These are phyloP conservation scores for Caenorhabditis becei DNA, from an alignment of 2,888 invertebrate genomes.

Conservation along the genomic window DNA sequence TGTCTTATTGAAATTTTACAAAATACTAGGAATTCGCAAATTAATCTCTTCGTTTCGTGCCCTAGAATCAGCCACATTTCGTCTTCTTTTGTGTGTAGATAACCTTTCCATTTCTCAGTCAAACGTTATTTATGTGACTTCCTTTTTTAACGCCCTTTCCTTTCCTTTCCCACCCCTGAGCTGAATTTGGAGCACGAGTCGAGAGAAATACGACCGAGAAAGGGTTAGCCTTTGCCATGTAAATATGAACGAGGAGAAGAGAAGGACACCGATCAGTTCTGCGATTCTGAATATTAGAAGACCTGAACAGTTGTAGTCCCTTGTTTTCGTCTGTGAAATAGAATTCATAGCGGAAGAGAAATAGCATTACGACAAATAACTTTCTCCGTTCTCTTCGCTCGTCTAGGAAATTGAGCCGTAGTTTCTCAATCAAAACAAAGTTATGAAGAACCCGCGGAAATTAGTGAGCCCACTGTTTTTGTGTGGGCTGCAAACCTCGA, in stretches of 20 bases:
- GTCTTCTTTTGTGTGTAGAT: slow-evolving; percentile 43
- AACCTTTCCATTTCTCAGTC: slow-evolving; percentile 1
- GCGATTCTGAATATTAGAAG: neutral
- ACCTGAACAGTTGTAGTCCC: slow-evolving; percentile 15
- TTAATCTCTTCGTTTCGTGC: slow-evolving; percentile 14
- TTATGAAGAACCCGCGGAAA: neutral
- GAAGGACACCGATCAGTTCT: neutral
- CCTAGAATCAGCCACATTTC: slow-evolving; percentile 12
- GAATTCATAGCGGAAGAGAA: neutral
- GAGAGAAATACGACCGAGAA: no score
- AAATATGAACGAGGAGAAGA: slow-evolving; percentile 23
- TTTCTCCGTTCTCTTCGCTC: neutral
- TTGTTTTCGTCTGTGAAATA: slow-evolving; percentile 16
- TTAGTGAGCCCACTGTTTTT: slow-evolving; percentile 10
- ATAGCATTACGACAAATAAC: neutral
- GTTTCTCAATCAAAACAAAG: neutral
- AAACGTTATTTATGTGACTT: slow-evolving; percentile 22
- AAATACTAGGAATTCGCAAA: slow-evolving; percentile 34
- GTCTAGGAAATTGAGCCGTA: slow-evolving; percentile 2
- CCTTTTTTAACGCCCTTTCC: slow-evolving; percentile 8
- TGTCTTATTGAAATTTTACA: slow-evolving; percentile 9
- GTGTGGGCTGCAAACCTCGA: slow-evolving; percentile 1
- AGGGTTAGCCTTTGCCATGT: no score
- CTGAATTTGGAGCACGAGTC: slow-evolving; percentile 15
- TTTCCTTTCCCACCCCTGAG: neutral